phyloP scores from a whole-genome alignment of 2,888 invertebrate genomes.

The Macrophya annulata region DNA sequence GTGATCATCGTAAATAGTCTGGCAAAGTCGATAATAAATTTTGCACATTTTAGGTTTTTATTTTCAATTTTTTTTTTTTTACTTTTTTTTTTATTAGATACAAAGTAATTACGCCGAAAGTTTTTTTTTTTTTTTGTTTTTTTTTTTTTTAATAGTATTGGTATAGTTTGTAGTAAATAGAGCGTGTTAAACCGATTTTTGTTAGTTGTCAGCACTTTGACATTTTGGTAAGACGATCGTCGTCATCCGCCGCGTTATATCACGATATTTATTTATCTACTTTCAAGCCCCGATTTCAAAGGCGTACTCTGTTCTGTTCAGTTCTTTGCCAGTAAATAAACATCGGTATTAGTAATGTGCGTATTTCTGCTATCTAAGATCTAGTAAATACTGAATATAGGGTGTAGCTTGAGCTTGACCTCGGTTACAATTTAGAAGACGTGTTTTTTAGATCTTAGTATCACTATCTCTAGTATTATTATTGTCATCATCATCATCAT shows the following conservation, averaged over 20 bases:
- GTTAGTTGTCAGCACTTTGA: background rate
- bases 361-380: background rate
- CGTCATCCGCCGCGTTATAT: background rate
- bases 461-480: no score
- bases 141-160: background rate
- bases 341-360: background rate
- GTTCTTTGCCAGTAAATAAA: constrained; percentile 10
- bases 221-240: background rate
- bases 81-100: background rate
- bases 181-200: background rate
- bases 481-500: no score
- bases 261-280: constrained; percentile 3
- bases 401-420: background rate
- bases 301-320: background rate
- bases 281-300: background rate
- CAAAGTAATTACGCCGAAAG: background rate
- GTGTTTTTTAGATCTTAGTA: background rate
- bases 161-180: background rate
- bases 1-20: no score
- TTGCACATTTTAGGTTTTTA: background rate
- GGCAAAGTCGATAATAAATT: background rate
- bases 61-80: background rate
- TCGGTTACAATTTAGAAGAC: background rate
- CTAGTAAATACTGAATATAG: background rate
- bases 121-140: background rate